These are phyloP conservation scores for Coendou prehensilis DNA, from an alignment of 2,797 vertebrate genomes.

Conservation along the genomic window DNA sequence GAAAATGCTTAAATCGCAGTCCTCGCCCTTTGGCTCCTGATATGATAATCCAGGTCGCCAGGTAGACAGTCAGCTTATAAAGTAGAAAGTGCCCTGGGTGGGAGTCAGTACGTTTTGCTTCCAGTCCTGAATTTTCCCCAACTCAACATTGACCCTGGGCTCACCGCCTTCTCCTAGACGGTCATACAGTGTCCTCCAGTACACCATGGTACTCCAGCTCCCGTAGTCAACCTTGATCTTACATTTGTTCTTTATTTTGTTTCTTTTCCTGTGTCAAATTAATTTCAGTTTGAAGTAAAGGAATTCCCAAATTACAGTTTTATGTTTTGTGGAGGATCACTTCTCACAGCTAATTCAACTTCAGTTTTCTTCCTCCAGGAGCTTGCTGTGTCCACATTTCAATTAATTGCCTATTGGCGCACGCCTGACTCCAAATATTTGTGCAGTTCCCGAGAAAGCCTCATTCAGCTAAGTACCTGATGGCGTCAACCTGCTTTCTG, in stretches of 20 bases:
- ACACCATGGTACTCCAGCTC: neutral
- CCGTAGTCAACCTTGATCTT: neutral
- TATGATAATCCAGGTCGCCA: slow-evolving; percentile 73
- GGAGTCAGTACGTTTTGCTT: slow-evolving; percentile 18
- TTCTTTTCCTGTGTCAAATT: slow-evolving; percentile 51
- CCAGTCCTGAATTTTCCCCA: neutral
- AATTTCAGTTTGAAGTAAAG: slow-evolving; percentile 62
- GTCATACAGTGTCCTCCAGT: neutral
- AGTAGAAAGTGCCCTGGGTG: slow-evolving; percentile 50
- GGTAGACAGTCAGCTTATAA: slow-evolving; percentile 58
- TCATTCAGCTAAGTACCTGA: slow-evolving; percentile 84
- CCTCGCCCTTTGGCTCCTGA: slow-evolving; percentile 70
- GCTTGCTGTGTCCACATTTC: slow-evolving; percentile 83
- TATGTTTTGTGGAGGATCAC: slow-evolving; percentile 49
- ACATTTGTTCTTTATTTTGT: neutral
- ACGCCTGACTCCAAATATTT: slow-evolving; percentile 84
- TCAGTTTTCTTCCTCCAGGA: slow-evolving; percentile 69
- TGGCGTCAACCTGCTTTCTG: slow-evolving; percentile 77
- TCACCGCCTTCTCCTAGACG: neutral
- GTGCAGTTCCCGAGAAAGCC: slow-evolving; percentile 79
- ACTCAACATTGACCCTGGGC: slow-evolving; percentile 40
- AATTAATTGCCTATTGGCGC: slow-evolving; percentile 83
- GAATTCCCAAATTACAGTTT: slow-evolving; percentile 78
- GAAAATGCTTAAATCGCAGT: slow-evolving; percentile 59
- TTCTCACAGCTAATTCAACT: slow-evolving; percentile 78